Conservation (phyloP, 2,888 invertebrate species). For the Tribolium freemani region DNA sequence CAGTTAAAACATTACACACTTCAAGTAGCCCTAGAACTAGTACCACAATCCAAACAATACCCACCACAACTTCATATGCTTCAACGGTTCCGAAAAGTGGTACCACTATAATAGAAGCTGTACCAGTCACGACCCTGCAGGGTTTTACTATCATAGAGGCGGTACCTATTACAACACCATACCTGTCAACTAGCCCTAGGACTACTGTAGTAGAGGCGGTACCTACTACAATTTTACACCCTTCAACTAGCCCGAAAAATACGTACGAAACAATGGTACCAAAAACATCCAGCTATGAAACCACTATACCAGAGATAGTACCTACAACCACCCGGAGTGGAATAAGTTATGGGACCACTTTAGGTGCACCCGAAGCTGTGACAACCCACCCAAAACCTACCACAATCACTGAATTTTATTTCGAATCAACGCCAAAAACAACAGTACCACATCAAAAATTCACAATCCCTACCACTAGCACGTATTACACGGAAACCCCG, state of each 20-base stretch:
- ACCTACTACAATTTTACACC: too few relatives aligned
- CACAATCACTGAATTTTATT: neutral
- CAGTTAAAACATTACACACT: too few relatives aligned
- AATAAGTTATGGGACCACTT: too few relatives aligned
- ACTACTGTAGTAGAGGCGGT: neutral
- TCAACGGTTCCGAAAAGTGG: too few relatives aligned
- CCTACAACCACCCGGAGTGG: too few relatives aligned
- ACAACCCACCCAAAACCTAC: neutral
- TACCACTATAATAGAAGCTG: neutral
- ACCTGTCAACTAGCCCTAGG: neutral
- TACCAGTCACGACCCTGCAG: neutral
- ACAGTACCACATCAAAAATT: neutral
- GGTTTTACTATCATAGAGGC: neutral
- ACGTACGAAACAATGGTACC: neutral
- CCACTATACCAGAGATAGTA: neutral
- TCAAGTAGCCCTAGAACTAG: too few relatives aligned
- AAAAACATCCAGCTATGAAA: neutral
- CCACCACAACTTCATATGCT: neutral
- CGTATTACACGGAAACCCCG: neutral
- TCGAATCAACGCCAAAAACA: neutral
- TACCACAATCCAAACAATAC: too few relatives aligned
- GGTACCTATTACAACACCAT: neutral
- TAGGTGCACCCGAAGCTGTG: too few relatives aligned
- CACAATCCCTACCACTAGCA: conserved; percentile 6
- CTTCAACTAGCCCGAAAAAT: neutral